phyloP scores from a whole-genome alignment of 2,113 vertebrate genomes.

The Leuciscus idus region DNA sequence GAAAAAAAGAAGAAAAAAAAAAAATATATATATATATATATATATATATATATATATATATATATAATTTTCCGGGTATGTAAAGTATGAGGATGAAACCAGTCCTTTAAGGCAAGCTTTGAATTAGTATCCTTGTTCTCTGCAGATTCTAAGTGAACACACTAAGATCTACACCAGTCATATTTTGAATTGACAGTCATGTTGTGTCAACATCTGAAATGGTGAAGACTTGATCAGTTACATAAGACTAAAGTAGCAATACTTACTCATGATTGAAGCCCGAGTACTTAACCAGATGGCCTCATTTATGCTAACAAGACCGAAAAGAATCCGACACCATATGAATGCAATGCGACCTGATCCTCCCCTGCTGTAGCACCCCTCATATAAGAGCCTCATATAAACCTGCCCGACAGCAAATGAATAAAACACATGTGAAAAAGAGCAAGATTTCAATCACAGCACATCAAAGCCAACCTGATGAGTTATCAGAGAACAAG shows the following conservation, averaged over 20 bases:
- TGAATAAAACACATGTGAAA: conserved; percentile 3
- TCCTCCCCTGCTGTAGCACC: conserved; percentile 13
- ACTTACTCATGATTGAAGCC: background rate
- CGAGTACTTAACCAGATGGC: conserved; percentile 28
- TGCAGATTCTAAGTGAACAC: background rate
- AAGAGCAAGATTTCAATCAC: background rate
- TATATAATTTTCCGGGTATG: no score
- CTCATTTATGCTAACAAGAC: conserved; percentile 48
- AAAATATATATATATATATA: no score
- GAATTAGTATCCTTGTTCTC: background rate
- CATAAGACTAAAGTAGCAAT: background rate
- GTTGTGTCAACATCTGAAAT: conserved; percentile 4
- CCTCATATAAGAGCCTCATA: conserved; percentile 19
- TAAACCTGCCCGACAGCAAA: conserved; percentile 3
- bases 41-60: no score
- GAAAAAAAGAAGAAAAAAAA: no score
- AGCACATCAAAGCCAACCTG: background rate
- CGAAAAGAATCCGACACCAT: conserved; percentile 46
- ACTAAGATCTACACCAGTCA: background rate
- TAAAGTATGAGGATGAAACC: no score
- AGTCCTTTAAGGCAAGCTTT: background rate
- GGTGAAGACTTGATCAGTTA: conserved; percentile 17
- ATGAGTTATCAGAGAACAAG: background rate
- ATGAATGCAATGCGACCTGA: conserved; percentile 37
- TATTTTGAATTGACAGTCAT: background rate